phyloP scores from a whole-genome alignment of 2,888 invertebrate species.

The Colletes collaris region DNA sequence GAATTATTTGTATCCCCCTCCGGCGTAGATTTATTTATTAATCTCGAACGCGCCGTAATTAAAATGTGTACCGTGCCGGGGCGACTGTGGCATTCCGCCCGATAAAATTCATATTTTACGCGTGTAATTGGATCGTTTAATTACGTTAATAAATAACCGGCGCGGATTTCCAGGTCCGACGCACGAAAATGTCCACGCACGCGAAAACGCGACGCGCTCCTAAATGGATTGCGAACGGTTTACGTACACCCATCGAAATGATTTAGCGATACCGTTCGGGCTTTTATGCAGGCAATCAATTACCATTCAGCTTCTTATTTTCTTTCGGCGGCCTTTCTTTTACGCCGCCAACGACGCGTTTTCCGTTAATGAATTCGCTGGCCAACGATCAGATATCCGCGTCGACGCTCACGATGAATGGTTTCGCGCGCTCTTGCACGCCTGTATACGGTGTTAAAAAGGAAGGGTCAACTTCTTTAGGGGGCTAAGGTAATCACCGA shows the following conservation, averaged over 20 bases:
- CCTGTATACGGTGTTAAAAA: too few species aligned
- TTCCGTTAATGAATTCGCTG: slow-evolving; percentile 66
- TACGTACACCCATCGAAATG: slow-evolving; percentile 46
- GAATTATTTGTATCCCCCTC: slow-evolving; percentile 16
- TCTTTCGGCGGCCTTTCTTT: slow-evolving; percentile 26
- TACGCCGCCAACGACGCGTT: slow-evolving; percentile 33
- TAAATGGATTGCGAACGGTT: slow-evolving; percentile 41
- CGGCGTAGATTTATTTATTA: slow-evolving; percentile 41
- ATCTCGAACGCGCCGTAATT: slow-evolving; percentile 38
- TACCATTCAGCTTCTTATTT: slow-evolving; percentile 43
- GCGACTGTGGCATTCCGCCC: slow-evolving; percentile 17
- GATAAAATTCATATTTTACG: slow-evolving; percentile 51
- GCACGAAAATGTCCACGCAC: slow-evolving; percentile 44
- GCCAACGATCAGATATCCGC: slow-evolving; percentile 59
- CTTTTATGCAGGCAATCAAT: slow-evolving; percentile 53
- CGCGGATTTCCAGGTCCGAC: slow-evolving; percentile 17
- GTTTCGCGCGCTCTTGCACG: slow-evolving; percentile 8
- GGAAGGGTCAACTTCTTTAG: too few species aligned
- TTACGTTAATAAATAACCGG: slow-evolving; percentile 51
- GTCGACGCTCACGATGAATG: slow-evolving; percentile 46
- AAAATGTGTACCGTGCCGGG: slow-evolving; percentile 35
- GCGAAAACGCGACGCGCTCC: slow-evolving; percentile 17
- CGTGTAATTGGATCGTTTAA: slow-evolving; percentile 53
- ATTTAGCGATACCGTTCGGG: slow-evolving; percentile 47
- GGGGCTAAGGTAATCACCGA: too few species aligned